Percentiles rank a stretch among this genome's conserved stretches.
Evolutionary conservation across 2,113 vertebrate species (phyloP).

Genomic region (Prionailurus viverrinus): DNA sequence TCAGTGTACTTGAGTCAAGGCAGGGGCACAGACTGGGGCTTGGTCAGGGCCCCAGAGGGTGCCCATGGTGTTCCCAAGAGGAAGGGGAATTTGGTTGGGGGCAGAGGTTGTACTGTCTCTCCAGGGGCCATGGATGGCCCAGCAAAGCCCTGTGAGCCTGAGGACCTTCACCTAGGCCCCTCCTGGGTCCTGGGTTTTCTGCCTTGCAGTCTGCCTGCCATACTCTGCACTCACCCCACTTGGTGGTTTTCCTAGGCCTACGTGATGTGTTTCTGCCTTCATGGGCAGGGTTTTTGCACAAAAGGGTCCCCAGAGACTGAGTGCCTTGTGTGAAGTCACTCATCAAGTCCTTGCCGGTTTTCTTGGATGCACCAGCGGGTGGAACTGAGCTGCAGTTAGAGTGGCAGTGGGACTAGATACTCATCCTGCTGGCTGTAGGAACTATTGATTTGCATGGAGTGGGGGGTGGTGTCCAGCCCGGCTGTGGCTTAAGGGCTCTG

Average conservation of each 20-base stretch:
- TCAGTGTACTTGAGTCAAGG: not conserved
- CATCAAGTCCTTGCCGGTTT: not conserved
- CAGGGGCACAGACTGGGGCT: not conserved
- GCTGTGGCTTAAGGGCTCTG: conserved; percentile 47
- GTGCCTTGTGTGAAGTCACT: conserved; percentile 23
- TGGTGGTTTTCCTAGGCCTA: not conserved
- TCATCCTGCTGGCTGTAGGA: not conserved
- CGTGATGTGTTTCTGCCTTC: not conserved
- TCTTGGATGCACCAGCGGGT: not conserved
- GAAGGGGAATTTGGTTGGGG: not conserved
- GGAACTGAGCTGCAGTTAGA: conserved; percentile 20
- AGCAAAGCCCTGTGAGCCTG: not conserved
- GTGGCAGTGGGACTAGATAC: not conserved
- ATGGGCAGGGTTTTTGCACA: not conserved
- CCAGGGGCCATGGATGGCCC: not conserved
- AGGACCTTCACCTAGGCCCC: not conserved
- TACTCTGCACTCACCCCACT: rapidly evolving
- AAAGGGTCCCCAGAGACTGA: not conserved
- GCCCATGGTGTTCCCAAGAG: not conserved
- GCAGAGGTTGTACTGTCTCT: not conserved
- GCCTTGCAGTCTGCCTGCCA: not conserved
- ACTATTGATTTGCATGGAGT: conserved; percentile 74
- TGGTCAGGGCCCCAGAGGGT: not conserved
- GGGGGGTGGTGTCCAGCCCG: not conserved
- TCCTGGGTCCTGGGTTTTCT: not conserved